phyloP scores from a whole-genome alignment of 1,140 invertebrate genomes.

The Lepidurus packardi region DNA sequence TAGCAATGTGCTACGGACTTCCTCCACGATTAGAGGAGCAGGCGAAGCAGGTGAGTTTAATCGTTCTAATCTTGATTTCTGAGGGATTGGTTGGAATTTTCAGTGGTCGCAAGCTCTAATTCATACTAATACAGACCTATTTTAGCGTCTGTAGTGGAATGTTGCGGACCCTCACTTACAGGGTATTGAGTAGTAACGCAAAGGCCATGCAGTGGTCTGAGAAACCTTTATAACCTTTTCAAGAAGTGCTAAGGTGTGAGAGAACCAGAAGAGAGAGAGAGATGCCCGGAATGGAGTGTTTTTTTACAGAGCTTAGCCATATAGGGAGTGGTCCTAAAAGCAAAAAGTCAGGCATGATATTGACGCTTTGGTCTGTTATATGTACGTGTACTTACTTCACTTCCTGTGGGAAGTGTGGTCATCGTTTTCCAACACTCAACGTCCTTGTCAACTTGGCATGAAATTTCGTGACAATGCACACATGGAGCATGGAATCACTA shows the following conservation, averaged over 20 bases:
- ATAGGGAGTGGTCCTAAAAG: neutral
- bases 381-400: neutral
- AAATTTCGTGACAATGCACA: neutral
- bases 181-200: too few species aligned
- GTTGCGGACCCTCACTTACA: too few species aligned
- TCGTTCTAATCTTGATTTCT: neutral
- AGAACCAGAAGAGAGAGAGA: neutral
- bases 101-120: too few species aligned
- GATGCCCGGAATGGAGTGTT: neutral
- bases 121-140: too few species aligned
- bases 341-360: neutral
- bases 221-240: too few species aligned
- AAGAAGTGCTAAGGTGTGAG: too few species aligned
- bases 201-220: too few species aligned
- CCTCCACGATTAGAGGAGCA: constrained; percentile 10
- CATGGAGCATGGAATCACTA: neutral
- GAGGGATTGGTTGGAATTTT: neutral
- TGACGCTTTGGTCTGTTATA: neutral
- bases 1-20: constrained; percentile 10
- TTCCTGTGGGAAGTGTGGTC: neutral
- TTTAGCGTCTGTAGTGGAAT: too few species aligned
- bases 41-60: neutral
- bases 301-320: neutral
- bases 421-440: constrained; percentile 12
- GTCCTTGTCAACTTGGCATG: neutral